Evolutionary conservation across 2,888 invertebrate species (phyloP).

Genomic region (Xanthorhoe designata): DNA sequence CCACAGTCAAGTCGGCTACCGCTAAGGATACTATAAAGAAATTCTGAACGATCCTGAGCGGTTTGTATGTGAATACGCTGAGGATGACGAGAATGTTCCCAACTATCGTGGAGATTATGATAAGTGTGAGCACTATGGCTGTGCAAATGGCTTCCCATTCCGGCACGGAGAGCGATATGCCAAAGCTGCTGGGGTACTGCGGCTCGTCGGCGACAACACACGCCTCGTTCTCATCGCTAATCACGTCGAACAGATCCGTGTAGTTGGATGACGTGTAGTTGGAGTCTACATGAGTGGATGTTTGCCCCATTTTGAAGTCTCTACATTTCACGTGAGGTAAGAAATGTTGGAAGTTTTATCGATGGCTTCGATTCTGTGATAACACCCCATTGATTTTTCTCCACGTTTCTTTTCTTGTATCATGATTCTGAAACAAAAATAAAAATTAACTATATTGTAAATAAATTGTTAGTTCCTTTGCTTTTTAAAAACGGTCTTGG

Average conservation of each 20-base stretch:
- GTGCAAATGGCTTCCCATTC: constrained; percentile 94
- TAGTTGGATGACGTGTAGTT: constrained; percentile 70
- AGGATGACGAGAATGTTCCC: constrained; percentile 97
- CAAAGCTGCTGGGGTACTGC: constrained; percentile 88
- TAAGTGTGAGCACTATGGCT: constrained; percentile 92
- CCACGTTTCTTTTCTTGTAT: constrained; percentile 57
- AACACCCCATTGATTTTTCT: constrained; percentile 52
- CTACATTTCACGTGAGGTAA: constrained; percentile 72
- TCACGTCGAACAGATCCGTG: constrained; percentile 61
- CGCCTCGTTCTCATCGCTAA: constrained; percentile 72
- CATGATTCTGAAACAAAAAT: constrained; percentile 73
- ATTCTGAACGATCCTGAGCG: constrained; percentile 96
- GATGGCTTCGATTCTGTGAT: constrained; percentile 50
- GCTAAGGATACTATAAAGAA: constrained; percentile 98
- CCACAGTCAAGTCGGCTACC: constrained; percentile 96
- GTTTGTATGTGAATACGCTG: constrained; percentile 98
- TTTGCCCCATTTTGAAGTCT: constrained; percentile 71
- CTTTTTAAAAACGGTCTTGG: constrained; percentile 22
- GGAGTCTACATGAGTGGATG: constrained; percentile 64
- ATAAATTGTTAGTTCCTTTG: not conserved
- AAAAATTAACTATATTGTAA: constrained; percentile 44
- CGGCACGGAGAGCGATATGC: constrained; percentile 90
- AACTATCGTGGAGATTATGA: constrained; percentile 95
- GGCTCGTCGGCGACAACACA: constrained; percentile 78
- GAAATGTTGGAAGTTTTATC: constrained; percentile 49